Base-by-base conservation (phyloP, 2,113 vertebrate genomes). In the Nycticorax nycticorax region DNA sequence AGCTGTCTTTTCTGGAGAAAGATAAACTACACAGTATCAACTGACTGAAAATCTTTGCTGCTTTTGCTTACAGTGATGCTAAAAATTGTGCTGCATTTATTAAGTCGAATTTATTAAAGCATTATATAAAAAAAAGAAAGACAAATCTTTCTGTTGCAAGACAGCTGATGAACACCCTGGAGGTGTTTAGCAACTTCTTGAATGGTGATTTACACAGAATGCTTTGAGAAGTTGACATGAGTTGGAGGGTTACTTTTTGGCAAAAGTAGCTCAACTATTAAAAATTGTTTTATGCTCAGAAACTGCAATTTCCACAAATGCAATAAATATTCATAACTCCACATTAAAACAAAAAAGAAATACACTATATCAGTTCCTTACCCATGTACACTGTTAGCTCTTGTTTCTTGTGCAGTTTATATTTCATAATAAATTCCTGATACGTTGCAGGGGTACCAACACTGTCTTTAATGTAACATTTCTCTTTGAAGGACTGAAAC, bases 401-500 rank as follows among this genome's bases (percentile, higher is more conserved):
- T 92, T 69, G 52, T 93, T 96, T 96, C 81, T 84, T 89, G 60
- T 87, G 68, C 59, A 95, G 91, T 97, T 97, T 98, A 93, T 97
- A 96, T 94, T 98, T 98, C 85, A 96, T 97, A 97, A 97, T 96
- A 97, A 91, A 96, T 96, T 97, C 78, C 79, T 93, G 96, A 97
- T 97, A 91, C 0, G 63, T 95, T 96, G 94, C 93, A 95, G 95
- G 97, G 91, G 60, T 97, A 97, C 93, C 85, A 95, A 82, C 78
- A 94, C 33, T 86, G 22, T 96, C 93, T 97, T 97, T 97, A 97
- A 97, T 86, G 93, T 91, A 96, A 96, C 96, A 97, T 97, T 98
- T 98, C 94, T 97, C 93, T 98, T 98, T 97, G 91, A 97, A 98
- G 88, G 93, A 92, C 93, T 97, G 95, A 97, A 98, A 98, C 87